phyloP scores from a whole-genome alignment of 2,888 invertebrate species.

The Cryptocheilus praepositus region DNA sequence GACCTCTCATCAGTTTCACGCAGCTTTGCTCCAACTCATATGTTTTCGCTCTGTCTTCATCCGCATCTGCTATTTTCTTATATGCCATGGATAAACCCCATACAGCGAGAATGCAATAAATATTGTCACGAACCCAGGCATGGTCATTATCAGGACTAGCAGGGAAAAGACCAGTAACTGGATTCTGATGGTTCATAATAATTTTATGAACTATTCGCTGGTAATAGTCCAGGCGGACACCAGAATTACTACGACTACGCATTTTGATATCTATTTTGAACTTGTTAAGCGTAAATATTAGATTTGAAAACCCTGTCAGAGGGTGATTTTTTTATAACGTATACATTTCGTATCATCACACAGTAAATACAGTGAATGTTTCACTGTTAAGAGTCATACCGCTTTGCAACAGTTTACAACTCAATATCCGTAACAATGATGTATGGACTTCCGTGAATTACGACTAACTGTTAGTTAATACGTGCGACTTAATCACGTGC shows the following conservation, averaged over 20 bases:
- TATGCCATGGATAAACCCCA: conserved; percentile 99
- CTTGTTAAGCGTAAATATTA: too few relatives aligned
- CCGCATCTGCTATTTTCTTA: conserved; percentile 98
- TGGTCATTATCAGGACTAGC: conserved; percentile 91
- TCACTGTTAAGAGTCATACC: too few relatives aligned
- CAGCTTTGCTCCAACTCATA: conserved; percentile 97
- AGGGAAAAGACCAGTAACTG: conserved; percentile 97
- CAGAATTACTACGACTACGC: conserved; percentile 92
- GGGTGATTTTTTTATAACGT: background rate
- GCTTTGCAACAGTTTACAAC: too few relatives aligned
- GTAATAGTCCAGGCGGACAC: conserved; percentile 96
- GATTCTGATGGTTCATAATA: conserved; percentile 95
- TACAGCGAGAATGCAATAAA: conserved; percentile 96
- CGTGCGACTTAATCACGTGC: too few relatives aligned
- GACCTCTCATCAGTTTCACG: conserved; percentile 90
- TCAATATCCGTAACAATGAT: too few relatives aligned
- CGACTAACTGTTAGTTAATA: too few relatives aligned
- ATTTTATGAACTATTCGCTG: conserved; percentile 95
- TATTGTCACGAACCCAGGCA: conserved; percentile 99
- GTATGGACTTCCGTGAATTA: too few relatives aligned
- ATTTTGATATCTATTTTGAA: conserved; percentile 73
- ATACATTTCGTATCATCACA: background rate
- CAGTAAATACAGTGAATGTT: too few relatives aligned
- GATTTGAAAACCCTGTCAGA: too few relatives aligned
- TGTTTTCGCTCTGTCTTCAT: conserved; percentile 98